phyloP scores from a whole-genome alignment of 2,888 invertebrate species.

The Melitaea athalia region DNA sequence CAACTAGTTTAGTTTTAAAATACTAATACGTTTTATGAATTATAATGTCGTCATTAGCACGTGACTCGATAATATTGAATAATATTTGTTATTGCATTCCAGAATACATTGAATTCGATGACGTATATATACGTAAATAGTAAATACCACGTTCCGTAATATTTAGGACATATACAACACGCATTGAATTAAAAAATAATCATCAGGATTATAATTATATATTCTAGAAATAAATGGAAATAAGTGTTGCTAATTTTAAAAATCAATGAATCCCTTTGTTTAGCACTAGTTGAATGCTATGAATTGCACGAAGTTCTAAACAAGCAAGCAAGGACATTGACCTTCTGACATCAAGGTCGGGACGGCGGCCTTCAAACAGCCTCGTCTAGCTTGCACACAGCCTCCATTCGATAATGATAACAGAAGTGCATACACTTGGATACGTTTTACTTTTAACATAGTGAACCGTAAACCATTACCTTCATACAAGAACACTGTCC shows the following conservation, averaged over 20 bases:
- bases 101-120: neutral
- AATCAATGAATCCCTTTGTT: neutral
- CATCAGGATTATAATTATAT: neutral
- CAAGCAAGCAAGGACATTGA: constrained; percentile 77
- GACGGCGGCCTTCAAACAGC: constrained; percentile 79
- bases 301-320: constrained; percentile 64
- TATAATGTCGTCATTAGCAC: too few relatives aligned
- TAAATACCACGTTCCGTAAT: constrained; percentile 21
- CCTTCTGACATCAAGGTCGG: constrained; percentile 80
- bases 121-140: too few relatives aligned
- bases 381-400: constrained; percentile 70
- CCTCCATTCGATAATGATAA: constrained; percentile 60
- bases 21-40: too few relatives aligned
- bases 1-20: too few relatives aligned
- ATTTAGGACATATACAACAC: neutral
- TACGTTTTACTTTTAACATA: constrained; percentile 53
- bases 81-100: too few relatives aligned
- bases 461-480: constrained; percentile 68
- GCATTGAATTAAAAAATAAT: neutral
- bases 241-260: neutral
- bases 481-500: constrained; percentile 70
- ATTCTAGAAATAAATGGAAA: neutral
- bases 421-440: constrained; percentile 57
- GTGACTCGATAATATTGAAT: too few relatives aligned
- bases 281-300: constrained; percentile 33